Evolutionary conservation across 2,888 invertebrate genomes (phyloP).

Genomic region (Metallyticus violacea): DNA sequence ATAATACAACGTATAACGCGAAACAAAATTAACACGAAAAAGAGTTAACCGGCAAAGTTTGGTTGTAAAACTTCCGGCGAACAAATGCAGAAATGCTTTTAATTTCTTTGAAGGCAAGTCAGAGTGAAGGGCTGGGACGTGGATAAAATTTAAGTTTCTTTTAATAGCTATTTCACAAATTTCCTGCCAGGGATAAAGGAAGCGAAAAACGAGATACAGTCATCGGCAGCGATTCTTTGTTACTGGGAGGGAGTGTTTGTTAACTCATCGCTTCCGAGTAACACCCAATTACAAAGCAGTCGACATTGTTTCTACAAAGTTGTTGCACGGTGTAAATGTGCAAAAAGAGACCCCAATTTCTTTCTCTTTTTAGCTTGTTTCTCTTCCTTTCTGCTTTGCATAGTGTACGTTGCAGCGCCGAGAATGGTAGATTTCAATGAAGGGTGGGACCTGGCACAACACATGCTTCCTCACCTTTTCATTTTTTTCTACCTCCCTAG

Average conservation of each 20-base stretch:
- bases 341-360: neutral
- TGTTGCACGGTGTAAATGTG: neutral
- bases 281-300: conserved; percentile 3
- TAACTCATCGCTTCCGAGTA: neutral
- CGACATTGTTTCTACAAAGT: neutral
- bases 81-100: neutral
- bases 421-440: neutral
- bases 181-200: neutral
- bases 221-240: neutral
- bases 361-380: neutral
- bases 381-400: neutral
- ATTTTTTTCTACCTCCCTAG: neutral
- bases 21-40: neutral
- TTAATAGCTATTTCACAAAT: neutral
- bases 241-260: neutral
- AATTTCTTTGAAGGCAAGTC: neutral
- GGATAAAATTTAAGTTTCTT: neutral
- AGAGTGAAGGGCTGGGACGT: neutral
- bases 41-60: neutral
- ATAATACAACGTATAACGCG: neutral
- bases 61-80: neutral
- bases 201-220: neutral
- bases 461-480: neutral
- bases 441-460: neutral
- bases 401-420: neutral